A percentile compares a stretch with the other conserved stretches of the same genome.
Conservation (phyloP, 2,888 invertebrate species). For the Eristalinus sepulchralis region DNA sequence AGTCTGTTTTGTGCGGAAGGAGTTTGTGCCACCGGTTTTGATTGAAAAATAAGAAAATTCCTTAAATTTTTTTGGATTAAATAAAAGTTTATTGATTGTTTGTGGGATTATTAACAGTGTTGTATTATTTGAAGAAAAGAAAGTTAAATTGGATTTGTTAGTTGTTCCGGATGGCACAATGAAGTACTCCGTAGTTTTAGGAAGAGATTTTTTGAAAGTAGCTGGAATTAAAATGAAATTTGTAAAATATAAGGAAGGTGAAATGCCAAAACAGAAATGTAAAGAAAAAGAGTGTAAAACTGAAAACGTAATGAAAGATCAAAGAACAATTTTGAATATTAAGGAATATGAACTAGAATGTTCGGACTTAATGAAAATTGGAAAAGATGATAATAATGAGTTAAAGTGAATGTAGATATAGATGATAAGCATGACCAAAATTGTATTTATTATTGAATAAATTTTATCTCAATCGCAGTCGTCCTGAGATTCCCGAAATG, state of each 20-base stretch:
- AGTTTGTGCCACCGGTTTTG: neutral
- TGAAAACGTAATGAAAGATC: too few relatives aligned
- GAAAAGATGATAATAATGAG: slow-evolving; percentile 9
- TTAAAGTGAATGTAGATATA: slow-evolving; percentile 2
- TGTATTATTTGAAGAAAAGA: neutral
- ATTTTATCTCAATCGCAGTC: slow-evolving; percentile 39
- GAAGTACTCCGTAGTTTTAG: neutral
- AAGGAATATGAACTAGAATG: neutral
- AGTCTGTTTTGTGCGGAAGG: neutral
- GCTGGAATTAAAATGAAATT: slow-evolving; percentile 23
- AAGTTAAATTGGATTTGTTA: neutral
- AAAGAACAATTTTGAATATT: neutral
- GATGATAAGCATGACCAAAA: neutral
- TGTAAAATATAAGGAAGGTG: neutral
- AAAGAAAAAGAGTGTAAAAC: neutral
- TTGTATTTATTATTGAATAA: slow-evolving; percentile 28
- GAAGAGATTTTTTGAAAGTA: slow-evolving; percentile 33
- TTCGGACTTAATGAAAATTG: slow-evolving; percentile 35
- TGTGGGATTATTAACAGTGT: neutral
- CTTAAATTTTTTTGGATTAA: neutral
- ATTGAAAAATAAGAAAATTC: neutral
- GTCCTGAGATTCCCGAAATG: slow-evolving; percentile 46
- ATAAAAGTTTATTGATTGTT: slow-evolving; percentile 1
- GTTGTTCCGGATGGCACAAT: slow-evolving; percentile 13
- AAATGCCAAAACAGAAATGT: neutral